These are phyloP conservation scores for Megalops atlanticus DNA, from an alignment of 2,113 vertebrate species.

Conservation along the genomic window DNA sequence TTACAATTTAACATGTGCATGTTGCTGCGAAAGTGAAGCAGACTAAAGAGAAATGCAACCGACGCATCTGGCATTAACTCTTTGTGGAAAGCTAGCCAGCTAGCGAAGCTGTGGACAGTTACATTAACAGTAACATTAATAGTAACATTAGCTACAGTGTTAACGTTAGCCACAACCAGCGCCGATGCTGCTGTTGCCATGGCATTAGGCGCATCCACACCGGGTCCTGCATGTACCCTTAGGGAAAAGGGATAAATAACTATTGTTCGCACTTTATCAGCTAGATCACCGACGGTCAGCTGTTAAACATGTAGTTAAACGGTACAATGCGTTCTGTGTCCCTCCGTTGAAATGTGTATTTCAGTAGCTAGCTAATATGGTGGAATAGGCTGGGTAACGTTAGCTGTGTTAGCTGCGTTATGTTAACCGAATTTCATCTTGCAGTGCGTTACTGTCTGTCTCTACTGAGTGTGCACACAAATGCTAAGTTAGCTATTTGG, in stretches of 20 bases:
- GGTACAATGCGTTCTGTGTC: background rate
- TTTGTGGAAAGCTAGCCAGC: background rate
- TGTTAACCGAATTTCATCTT: background rate
- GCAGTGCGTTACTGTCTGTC: background rate
- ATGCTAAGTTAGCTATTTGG: background rate
- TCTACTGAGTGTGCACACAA: background rate
- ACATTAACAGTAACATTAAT: too few relatives aligned
- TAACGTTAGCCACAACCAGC: background rate
- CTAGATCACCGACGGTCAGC: background rate
- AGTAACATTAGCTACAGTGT: too few relatives aligned
- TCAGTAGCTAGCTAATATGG: background rate
- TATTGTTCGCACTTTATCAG: background rate
- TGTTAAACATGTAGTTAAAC: background rate
- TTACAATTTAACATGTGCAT: background rate
- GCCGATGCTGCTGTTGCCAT: constrained; percentile 26
- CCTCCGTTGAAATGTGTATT: constrained; percentile 16
- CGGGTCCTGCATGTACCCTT: background rate
- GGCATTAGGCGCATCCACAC: constrained; percentile 32
- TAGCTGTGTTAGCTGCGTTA: background rate
- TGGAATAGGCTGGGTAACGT: background rate
- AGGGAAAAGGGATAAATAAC: background rate
- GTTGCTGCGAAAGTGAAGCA: background rate
- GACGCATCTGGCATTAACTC: constrained; percentile 1
- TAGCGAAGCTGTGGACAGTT: too few relatives aligned
- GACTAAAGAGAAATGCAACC: background rate